phyloP scores from a whole-genome alignment of 1,140 invertebrate genomes.

The Ips typographus region DNA sequence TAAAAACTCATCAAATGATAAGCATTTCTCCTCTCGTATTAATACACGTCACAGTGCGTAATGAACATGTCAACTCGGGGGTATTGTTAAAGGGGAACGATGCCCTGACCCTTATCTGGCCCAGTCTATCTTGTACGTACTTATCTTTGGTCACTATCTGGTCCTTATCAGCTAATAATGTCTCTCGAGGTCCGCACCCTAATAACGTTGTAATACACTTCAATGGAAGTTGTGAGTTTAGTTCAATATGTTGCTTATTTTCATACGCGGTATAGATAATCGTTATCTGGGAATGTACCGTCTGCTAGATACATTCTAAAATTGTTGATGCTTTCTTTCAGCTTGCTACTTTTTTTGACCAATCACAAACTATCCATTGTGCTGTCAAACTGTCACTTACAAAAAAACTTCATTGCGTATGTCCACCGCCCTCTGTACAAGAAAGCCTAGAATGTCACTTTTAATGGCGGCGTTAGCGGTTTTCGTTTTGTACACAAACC shows the following conservation, averaged over 20 bases:
- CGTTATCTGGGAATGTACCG: constrained; percentile 11
- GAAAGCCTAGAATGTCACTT: too few relatives aligned
- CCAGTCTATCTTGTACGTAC: constrained; percentile 28
- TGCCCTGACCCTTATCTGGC: constrained; percentile 26
- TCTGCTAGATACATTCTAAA: not conserved
- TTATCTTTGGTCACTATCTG: constrained; percentile 36
- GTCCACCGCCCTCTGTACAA: too few relatives aligned
- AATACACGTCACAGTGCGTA: constrained; percentile 36
- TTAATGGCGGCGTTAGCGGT: too few relatives aligned
- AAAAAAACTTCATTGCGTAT: too few relatives aligned
- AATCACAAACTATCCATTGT: too few relatives aligned
- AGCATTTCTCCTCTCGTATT: constrained; percentile 32
- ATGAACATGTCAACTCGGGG: constrained; percentile 35
- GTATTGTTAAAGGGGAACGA: constrained; percentile 29
- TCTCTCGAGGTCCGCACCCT: constrained; percentile 35
- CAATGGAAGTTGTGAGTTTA: constrained; percentile 10
- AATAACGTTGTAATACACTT: constrained; percentile 19
- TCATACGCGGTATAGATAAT: not conserved
- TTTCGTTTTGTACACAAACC: too few relatives aligned
- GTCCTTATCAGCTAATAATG: constrained; percentile 33
- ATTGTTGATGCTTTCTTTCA: not conserved
- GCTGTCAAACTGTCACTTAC: too few relatives aligned
- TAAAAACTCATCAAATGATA: constrained; percentile 39
- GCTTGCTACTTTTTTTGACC: too few relatives aligned
- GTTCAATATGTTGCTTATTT: constrained; percentile 32